phyloP scores from a whole-genome alignment of 2,113 vertebrate genomes.

The Chloropsis cyanopogon region DNA sequence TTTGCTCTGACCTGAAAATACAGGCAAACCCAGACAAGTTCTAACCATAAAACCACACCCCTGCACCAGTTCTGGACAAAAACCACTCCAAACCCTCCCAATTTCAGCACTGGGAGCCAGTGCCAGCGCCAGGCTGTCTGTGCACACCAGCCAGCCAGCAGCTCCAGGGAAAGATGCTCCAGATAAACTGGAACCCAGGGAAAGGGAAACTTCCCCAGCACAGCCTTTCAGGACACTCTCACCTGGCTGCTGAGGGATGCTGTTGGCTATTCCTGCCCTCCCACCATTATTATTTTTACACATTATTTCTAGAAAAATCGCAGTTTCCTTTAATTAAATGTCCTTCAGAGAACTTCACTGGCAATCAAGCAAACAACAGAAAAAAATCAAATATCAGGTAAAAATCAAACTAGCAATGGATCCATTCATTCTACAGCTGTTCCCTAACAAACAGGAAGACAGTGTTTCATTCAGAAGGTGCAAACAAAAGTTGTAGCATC shows the following conservation, averaged over 20 bases:
- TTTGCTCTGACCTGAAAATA: constrained; percentile 55
- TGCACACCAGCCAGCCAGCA: not conserved
- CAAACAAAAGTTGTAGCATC: not conserved
- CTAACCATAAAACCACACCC: constrained; percentile 53
- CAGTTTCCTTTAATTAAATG: not conserved
- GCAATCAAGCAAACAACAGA: not conserved
- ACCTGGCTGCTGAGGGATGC: not conserved
- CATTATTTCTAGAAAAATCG: not conserved
- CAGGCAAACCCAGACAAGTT: constrained; percentile 8
- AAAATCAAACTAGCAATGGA: not conserved
- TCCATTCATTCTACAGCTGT: not conserved
- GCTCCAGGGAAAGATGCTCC: not conserved
- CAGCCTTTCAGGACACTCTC: not conserved
- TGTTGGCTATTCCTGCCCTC: not conserved
- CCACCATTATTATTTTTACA: not conserved
- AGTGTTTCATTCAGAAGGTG: not conserved
- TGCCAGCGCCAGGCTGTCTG: constrained; percentile 19
- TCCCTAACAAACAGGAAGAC: not conserved
- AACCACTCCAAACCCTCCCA: not conserved
- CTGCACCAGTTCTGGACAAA: not conserved
- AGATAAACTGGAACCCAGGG: not conserved
- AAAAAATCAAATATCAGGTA: not conserved
- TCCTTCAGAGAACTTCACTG: not conserved
- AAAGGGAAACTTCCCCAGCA: not conserved
- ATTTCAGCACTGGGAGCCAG: not conserved